Evolutionary conservation across 37 sponge, comb jelly and placozoan genomes (phyloP).

Genomic region (Eunapius fragilis): DNA sequence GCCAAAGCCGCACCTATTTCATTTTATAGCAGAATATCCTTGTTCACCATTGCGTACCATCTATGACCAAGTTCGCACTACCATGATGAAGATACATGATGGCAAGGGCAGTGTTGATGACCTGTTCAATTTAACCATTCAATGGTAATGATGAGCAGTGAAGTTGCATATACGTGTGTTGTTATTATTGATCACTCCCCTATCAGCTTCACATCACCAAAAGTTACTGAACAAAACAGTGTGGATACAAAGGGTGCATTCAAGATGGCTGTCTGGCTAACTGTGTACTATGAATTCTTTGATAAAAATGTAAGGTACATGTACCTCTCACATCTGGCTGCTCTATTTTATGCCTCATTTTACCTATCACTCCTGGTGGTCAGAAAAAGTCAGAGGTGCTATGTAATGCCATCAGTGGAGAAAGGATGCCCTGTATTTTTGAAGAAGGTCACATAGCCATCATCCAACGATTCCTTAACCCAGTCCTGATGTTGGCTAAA

Average conservation of each 20-base stretch:
- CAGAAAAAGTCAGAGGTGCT: conserved; percentile 9
- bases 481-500: conserved; percentile 21
- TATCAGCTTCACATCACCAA: no score
- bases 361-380: no score
- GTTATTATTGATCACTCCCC: no score
- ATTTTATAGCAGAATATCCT: neutral
- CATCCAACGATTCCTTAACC: conserved; percentile 65
- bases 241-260: conserved; percentile 7
- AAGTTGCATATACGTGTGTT: neutral
- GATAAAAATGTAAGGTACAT: conserved; percentile 33
- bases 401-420: conserved; percentile 20
- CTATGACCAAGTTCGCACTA: neutral
- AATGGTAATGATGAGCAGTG: no score
- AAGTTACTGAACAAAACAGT: no score
- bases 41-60: neutral
- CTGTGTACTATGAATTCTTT: conserved; percentile 76
- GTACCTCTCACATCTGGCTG: no score
- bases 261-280: conserved; percentile 77
- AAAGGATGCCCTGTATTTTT: conserved; percentile 20
- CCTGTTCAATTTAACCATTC: neutral
- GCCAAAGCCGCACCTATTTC: neutral
- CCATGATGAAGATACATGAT: neutral
- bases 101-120: neutral
- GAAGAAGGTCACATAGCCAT: conserved; percentile 41
- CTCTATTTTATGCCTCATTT: neutral